These are phyloP conservation scores for Athene cunicularia DNA, from an alignment of 2,113 vertebrate genomes.

Conservation along the genomic window DNA sequence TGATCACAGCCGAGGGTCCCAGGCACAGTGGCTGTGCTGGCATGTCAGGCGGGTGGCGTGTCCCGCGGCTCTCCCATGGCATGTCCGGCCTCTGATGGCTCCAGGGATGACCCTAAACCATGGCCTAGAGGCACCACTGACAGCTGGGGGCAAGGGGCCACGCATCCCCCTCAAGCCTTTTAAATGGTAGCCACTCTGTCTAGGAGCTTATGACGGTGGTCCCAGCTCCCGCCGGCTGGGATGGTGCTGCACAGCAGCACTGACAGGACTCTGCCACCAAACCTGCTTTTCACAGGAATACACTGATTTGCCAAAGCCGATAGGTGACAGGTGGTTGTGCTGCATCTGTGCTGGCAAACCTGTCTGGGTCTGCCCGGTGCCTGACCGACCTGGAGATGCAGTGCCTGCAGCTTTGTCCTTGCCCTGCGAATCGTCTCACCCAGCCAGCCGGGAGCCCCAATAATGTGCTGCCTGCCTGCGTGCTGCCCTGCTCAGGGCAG, in stretches of 20 bases:
- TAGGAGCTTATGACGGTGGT: not conserved
- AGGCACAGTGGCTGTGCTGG: too few species aligned
- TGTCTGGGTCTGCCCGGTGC: not conserved
- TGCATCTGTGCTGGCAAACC: not conserved
- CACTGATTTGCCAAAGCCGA: not conserved
- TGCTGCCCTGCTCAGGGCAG: not conserved
- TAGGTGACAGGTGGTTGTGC: not conserved
- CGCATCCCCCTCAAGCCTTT: not conserved
- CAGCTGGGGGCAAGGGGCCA: too few species aligned
- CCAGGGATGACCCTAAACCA: too few species aligned
- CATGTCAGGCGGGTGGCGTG: too few species aligned
- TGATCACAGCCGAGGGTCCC: too few species aligned
- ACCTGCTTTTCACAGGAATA: not conserved
- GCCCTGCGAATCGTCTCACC: not conserved
- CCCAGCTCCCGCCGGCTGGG: not conserved
- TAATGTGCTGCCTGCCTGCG: accelerated
- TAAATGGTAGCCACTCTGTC: not conserved
- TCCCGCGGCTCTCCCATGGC: too few species aligned
- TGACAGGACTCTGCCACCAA: not conserved
- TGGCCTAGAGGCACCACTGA: too few species aligned
- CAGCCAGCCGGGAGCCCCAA: accelerated
- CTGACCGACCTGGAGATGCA: not conserved
- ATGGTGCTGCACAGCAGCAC: not conserved
- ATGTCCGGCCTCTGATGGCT: too few species aligned
- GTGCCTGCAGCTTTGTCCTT: not conserved